Evolutionary conservation across 2,797 vertebrate genomes (phyloP), one percentile per base, ranked within the genome.

Genomic region (Trachops cirrhosus): DNA sequence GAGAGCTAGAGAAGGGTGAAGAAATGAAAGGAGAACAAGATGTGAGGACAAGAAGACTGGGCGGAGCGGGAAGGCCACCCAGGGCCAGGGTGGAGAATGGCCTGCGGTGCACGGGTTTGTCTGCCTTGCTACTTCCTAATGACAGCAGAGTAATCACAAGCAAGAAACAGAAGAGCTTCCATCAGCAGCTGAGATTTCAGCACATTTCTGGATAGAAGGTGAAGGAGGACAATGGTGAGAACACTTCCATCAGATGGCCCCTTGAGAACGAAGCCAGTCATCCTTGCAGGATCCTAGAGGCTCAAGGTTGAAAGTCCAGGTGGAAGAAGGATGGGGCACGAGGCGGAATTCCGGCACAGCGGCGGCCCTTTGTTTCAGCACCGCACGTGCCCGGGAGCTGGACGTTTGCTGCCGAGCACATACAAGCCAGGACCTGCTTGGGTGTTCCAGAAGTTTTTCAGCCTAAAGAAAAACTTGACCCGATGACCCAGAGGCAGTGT

Each of bases 271-370:
- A 52, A 74, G n/a, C 44, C 48, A 32, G 52, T 44, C 15, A 4
- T 22, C 57, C 46, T 83, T 39, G 19, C n/a, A 19, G 21, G 37
- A n/a, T 29, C 32, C 18, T 9, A 11, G 67, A 11, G 18, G 22
- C 34, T 54, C 21, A 8, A 37, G 87, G 37, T 37, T 54, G 21
- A 52, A 29, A 3, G 32, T 41, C 21, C 37, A 54, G 67, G n/a
- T 18, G 11, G 2, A 39, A 39, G 0, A 1, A 71, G 32, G 1
- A 15, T 1, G 10, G 21, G 29, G 21, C 9, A 32, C 32, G 5
- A 75, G 26, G 21, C 6, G 14, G 24, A 18, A 32, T n/a, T 24
- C 15, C 22, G 24, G 32, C 8, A 2, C 26, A 12, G 24, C 5
- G 12, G 24, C 4, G 4, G 8, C 21, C 39, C 21, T 39, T 48